Conservation (phyloP, 2,888 invertebrate genomes). For the Lycophotia porphyrea region DNA sequence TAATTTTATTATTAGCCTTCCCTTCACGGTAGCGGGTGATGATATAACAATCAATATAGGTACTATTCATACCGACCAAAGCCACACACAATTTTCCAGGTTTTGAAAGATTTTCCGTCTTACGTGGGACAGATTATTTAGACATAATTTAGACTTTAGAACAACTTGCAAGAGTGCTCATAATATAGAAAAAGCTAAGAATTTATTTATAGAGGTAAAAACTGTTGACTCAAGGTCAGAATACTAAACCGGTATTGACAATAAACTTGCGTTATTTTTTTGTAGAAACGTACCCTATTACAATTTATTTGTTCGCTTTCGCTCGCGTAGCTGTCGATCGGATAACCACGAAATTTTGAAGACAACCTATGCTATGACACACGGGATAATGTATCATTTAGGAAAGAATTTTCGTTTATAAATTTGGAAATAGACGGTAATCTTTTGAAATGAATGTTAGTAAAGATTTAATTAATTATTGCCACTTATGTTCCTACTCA, state of each 20-base stretch:
- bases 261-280: background rate
- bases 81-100: background rate
- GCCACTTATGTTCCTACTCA: background rate
- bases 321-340: background rate
- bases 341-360: too few relatives aligned
- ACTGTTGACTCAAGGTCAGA: conserved; percentile 13
- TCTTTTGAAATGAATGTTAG: too few relatives aligned
- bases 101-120: background rate
- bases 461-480: background rate
- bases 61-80: background rate
- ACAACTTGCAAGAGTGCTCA: background rate
- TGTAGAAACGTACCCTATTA: background rate
- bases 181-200: background rate
- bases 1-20: background rate
- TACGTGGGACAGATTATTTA: background rate
- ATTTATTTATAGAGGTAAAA: background rate
- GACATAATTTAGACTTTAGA: background rate
- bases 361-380: background rate
- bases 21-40: background rate
- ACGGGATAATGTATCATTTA: background rate
- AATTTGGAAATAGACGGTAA: too few relatives aligned
- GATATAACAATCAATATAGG: background rate
- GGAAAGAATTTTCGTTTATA: background rate
- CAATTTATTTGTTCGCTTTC: background rate
- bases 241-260: conserved; percentile 10